Percentiles rank a stretch among this genome's conserved stretches.
Conservation (phyloP, 2,797 vertebrate genomes). For the Helostoma temminkii region DNA sequence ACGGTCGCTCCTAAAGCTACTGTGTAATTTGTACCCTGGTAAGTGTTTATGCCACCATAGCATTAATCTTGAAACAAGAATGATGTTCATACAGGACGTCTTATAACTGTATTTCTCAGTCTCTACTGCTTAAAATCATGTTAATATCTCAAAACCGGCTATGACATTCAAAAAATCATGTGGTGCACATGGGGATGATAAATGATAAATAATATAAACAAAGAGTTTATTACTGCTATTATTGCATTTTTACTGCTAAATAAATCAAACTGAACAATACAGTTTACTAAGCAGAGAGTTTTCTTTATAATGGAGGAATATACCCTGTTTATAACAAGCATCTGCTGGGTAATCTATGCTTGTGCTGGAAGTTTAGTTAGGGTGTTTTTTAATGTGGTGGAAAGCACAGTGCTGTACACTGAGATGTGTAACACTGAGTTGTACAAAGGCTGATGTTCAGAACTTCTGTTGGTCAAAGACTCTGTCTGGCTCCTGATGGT, state of each 20-base stretch:
- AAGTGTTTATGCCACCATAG: too few relatives aligned
- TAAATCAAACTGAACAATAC: slow-evolving; percentile 20
- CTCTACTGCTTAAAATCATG: neutral
- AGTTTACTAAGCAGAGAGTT: slow-evolving; percentile 10
- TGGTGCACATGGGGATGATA: neutral
- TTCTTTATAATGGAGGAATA: slow-evolving; percentile 23
- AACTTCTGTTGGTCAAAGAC: too few relatives aligned
- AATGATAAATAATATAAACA: too few relatives aligned
- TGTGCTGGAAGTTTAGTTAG: slow-evolving; percentile 30
- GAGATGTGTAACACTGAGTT: too few relatives aligned
- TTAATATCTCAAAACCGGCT: neutral
- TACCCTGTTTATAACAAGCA: slow-evolving; percentile 27
- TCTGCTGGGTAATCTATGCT: slow-evolving; percentile 48
- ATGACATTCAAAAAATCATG: neutral
- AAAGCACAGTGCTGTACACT: slow-evolving; percentile 9
- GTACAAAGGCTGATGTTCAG: too few relatives aligned
- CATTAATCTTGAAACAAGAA: too few relatives aligned
- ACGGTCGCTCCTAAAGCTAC: too few relatives aligned
- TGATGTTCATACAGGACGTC: too few relatives aligned
- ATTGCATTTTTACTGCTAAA: slow-evolving; percentile 3
- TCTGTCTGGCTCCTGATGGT: too few relatives aligned
- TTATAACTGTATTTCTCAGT: neutral
- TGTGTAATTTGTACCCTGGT: too few relatives aligned
- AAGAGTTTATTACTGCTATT: slow-evolving; percentile 1
- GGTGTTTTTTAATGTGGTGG: slow-evolving; percentile 1